Conservation (phyloP, 2,113 vertebrate genomes). For the Callorhinus ursinus region DNA sequence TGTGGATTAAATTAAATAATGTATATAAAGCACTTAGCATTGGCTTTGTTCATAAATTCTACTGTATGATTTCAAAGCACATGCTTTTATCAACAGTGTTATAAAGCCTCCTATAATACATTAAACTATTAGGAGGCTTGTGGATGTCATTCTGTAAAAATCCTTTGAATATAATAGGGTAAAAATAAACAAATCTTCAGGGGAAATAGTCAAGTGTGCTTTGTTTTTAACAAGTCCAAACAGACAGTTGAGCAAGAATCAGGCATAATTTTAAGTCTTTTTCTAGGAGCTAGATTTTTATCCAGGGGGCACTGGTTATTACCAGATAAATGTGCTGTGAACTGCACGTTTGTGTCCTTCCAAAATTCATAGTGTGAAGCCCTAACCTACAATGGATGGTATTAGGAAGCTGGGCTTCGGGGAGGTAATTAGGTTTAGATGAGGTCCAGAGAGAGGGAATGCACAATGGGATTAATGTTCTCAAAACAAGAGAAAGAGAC, state of each 20-base stretch:
- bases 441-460: background rate
- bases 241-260: background rate
- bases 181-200: background rate
- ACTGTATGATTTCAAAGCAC: background rate
- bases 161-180: background rate
- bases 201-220: background rate
- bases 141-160: background rate
- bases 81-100: background rate
- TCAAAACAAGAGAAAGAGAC: background rate
- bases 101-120: background rate
- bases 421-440: background rate
- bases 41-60: conserved; percentile 10
- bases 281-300: background rate
- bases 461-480: background rate
- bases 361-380: background rate
- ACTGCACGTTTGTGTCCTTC: background rate
- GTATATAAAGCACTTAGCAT: background rate
- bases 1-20: background rate
- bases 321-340: background rate
- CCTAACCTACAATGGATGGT: background rate
- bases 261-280: background rate
- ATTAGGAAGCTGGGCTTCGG: background rate
- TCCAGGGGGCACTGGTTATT: background rate
- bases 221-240: conserved; percentile 33
- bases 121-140: background rate